Evolutionary conservation across 1,140 invertebrate species (phyloP), one percentile per base, ranked within the genome.

Genomic region (Drosophila cardini): DNA sequence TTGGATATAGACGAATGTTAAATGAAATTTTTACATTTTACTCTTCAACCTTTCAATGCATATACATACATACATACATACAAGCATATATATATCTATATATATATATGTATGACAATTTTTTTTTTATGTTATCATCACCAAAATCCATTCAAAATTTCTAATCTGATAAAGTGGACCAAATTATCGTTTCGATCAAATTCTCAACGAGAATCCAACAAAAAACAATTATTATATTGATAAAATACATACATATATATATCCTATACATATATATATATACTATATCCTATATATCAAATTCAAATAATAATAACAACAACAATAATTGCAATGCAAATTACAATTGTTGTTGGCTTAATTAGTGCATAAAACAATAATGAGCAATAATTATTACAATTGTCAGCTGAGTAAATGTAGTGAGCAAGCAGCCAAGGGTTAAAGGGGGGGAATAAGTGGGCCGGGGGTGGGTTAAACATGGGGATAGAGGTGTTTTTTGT

Each of bases 361-460:
- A 70, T 74, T 74, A 62, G 57, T 52, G 57, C 52, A 70, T 48
- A 67, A 60, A 60, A 62, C 42, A 26, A 63, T 62, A 57, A 50
- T 21, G 21, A 50, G 40, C 18, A 11, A 30, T 52, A 30, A 50
- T 58, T 58, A 45, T 32, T 26, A 45, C 40, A 42, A 61, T 74
- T 70, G 52, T 63, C 57, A 21, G 32, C 32, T 38, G 13, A 4
- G 9, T 26, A 26, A 26, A 26, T 26, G 21, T 26, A 26, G 5
- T 26, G 5, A 26, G 21, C 21, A 26, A 5, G 21, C 21, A 3
- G 21, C 5, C 5, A 26, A 26, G 21, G 21, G 21, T 26, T 26
- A 26, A 26, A 1, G 2, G 21, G 15, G 10, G 34, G 9, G 3
- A 8, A 36, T 26, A 21, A 10, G 15, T 30, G 5, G 34, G 11